phyloP scores from a whole-genome alignment of 2,888 invertebrate genomes.

The Lepidonotus clava region DNA sequence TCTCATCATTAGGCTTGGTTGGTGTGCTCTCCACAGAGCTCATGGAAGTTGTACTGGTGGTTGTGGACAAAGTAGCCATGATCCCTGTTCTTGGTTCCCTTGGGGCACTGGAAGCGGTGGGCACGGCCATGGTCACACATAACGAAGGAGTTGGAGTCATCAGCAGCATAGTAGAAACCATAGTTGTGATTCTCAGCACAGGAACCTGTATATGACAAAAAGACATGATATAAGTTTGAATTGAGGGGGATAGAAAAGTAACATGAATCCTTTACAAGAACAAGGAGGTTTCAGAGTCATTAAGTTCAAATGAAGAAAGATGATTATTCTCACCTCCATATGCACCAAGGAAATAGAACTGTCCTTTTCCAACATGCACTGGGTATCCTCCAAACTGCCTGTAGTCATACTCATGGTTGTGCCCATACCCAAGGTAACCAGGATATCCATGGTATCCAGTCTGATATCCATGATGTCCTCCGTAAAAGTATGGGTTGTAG shows the following conservation, averaged over 20 bases:
- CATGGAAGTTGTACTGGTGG: not conserved
- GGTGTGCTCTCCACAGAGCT: constrained; percentile 11
- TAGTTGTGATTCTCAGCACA: not conserved
- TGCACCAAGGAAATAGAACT: constrained; percentile 25
- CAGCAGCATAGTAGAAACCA: constrained; percentile 12
- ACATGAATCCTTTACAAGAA: too few species aligned
- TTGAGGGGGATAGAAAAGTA: too few species aligned
- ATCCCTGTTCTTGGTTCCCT: constrained; percentile 16
- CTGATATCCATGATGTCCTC: not conserved
- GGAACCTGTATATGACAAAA: not conserved
- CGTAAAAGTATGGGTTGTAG: not conserved
- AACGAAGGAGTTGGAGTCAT: not conserved
- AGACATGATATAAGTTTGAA: not conserved
- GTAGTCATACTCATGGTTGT: constrained; percentile 42
- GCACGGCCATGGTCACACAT: not conserved
- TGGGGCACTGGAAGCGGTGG: constrained; percentile 13
- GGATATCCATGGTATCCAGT: not conserved
- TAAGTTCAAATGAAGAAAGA: too few species aligned
- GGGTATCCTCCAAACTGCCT: not conserved
- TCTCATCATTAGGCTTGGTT: too few species aligned
- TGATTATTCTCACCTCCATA: constrained; percentile 27
- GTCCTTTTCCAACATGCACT: not conserved
- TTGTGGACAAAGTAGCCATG: constrained; percentile 7
- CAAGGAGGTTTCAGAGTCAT: too few species aligned
- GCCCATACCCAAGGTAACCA: too few species aligned